Evolutionary conservation across 2,797 vertebrate species (phyloP).

Genomic region (Poeciliopsis infans): DNA sequence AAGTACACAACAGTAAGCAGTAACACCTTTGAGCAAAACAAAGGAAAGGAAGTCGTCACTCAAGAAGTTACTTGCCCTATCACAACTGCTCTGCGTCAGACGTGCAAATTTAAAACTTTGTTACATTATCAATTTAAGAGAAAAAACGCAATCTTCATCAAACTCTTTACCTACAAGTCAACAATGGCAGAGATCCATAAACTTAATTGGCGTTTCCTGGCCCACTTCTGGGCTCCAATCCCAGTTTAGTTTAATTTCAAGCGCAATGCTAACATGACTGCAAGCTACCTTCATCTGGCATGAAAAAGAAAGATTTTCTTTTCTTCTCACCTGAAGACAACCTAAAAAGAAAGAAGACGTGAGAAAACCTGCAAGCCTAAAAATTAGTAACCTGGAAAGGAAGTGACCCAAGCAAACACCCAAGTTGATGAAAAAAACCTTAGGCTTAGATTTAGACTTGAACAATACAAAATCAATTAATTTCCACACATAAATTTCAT

Average conservation of each 20-base stretch:
- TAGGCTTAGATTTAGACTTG: background rate
- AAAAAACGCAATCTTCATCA: background rate
- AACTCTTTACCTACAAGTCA: background rate
- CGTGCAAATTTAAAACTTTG: background rate
- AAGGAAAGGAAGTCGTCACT: constrained; percentile 9
- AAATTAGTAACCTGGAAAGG: background rate
- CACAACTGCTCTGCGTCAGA: background rate
- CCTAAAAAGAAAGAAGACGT: background rate
- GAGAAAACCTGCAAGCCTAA: background rate
- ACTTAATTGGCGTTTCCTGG: background rate
- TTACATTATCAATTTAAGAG: background rate
- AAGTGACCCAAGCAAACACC: background rate
- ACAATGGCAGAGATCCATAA: background rate
- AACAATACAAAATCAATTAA: background rate
- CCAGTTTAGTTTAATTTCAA: background rate
- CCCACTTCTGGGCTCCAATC: background rate
- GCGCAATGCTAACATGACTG: background rate
- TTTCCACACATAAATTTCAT: background rate
- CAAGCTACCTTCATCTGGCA: background rate
- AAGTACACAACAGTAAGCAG: background rate
- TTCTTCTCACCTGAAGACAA: background rate
- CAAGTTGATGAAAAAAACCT: background rate
- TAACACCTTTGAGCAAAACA: background rate
- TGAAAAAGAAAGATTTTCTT: background rate
- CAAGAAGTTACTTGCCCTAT: background rate